Base-by-base conservation (phyloP, 2,888 invertebrate species). In the Acanthosepion pharaonis region DNA sequence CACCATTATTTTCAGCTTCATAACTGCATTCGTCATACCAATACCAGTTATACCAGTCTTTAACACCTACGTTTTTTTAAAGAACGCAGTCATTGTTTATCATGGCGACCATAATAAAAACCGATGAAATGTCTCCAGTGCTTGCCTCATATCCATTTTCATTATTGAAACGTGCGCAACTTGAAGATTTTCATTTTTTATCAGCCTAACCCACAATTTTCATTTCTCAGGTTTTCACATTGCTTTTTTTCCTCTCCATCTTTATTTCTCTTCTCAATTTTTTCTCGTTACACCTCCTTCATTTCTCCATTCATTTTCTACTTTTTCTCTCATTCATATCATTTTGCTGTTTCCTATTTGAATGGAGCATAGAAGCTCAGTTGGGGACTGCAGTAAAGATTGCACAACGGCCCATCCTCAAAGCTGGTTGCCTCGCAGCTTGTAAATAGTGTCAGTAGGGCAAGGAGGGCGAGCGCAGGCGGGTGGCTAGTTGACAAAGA, bases 401-500 rank as follows among this genome's bases (percentile, higher is more conserved):
- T 78, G 78, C n/a, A 78, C n/a, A 78, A 33, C 78, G 78, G 78
- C 78, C 78, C 78, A 78, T 78, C 78, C 78, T 78, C n/a, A 23
- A 78, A 11, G 78, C 23, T 15, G 33, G 78, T 18, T 78, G 78
- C 78, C 78, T 78, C 15, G 78, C n/a, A 78, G 78, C 78, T 78
- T n/a, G 78, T n/a, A 78, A 78, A 78, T 33, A 78, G 78, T 78
- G 78, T 78, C 78, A 78, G n/a, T 78, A 18, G 78, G 78, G n/a
- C 78, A 78, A 78, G n/a, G 78, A 78, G 78, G 78, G 78, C 8
- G n/a, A 33, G 11, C n/a, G n/a, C 9, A n/a, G n/a, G 78, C 33
- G 78, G n/a, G 78, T 78, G n/a, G 78, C 33, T 78, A 78, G 78
- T 78, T 78, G 78, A 78, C 78, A 78, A 78, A 78, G 23, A 78